Conservation (phyloP, 2,888 invertebrate species). For the Hanleya hanleyi region DNA sequence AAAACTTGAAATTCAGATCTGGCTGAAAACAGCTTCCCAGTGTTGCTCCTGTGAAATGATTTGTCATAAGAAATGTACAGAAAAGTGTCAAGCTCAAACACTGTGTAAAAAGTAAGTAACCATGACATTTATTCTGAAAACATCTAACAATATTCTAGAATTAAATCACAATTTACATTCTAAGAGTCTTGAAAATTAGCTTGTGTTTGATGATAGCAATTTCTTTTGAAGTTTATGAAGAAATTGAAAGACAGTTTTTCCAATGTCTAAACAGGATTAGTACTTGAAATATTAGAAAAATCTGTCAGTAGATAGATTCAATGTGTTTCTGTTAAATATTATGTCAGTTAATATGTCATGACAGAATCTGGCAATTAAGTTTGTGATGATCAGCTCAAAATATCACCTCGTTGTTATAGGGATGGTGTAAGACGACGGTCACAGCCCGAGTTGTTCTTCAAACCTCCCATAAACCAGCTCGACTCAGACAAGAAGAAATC, state of each 20-base stretch:
- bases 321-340: too few species aligned
- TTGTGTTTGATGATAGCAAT: too few species aligned
- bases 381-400: too few species aligned
- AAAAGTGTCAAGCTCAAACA: constrained; percentile 85
- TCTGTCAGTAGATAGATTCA: too few species aligned
- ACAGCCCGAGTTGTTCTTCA: constrained; percentile 48
- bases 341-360: too few species aligned
- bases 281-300: too few species aligned
- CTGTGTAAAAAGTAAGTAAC: constrained; percentile 75
- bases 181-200: too few species aligned
- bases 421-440: constrained; percentile 51
- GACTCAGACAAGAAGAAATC: constrained; percentile 35
- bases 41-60: constrained; percentile 92
- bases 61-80: constrained; percentile 96
- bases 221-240: too few species aligned
- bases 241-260: too few species aligned
- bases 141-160: neutral
- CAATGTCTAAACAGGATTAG: too few species aligned
- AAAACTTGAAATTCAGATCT: constrained; percentile 80
- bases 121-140: neutral
- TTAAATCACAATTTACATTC: too few species aligned
- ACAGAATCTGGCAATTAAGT: neutral
- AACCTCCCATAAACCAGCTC: constrained; percentile 39
- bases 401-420: constrained; percentile 40
- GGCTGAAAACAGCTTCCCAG: constrained; percentile 96